Conservation (phyloP, 1,140 invertebrate species). For the Drosophila mauritiana region DNA sequence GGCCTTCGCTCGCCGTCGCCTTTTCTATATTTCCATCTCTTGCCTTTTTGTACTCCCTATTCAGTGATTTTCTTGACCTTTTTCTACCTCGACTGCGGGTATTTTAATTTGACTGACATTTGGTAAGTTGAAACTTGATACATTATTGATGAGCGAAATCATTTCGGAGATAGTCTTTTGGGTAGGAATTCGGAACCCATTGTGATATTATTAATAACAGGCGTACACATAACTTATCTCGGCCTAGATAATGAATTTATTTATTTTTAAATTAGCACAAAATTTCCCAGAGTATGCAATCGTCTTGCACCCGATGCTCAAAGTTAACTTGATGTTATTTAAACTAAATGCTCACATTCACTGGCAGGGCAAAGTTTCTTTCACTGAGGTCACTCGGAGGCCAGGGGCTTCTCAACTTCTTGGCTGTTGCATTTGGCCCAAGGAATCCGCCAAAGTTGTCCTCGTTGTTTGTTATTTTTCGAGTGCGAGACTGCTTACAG, state of each 20-base stretch:
- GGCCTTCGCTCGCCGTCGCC: constrained; percentile 12
- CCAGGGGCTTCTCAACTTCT: constrained; percentile 38
- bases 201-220: too few relatives aligned
- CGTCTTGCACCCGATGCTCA: neutral
- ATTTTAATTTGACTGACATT: neutral
- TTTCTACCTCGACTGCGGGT: neutral
- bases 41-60: neutral
- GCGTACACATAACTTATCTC: neutral
- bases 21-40: constrained; percentile 8
- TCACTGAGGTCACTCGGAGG: constrained; percentile 32
- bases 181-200: neutral
- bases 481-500: neutral
- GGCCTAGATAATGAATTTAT: too few relatives aligned
- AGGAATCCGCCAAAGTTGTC: constrained; percentile 29
- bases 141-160: neutral
- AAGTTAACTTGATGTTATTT: constrained; percentile 65
- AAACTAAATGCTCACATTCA: constrained; percentile 63
- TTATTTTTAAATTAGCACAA: too few relatives aligned
- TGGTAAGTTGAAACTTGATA: neutral
- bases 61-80: constrained; percentile 39
- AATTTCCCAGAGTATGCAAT: neutral
- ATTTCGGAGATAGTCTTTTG: neutral
- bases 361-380: constrained; percentile 46
- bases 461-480: constrained; percentile 34
- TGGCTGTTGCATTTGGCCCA: constrained; percentile 67